Evolutionary conservation across 2,888 invertebrate genomes (phyloP), one percentile per base, ranked within the genome.

Genomic region (Megalurothrips usitatus): DNA sequence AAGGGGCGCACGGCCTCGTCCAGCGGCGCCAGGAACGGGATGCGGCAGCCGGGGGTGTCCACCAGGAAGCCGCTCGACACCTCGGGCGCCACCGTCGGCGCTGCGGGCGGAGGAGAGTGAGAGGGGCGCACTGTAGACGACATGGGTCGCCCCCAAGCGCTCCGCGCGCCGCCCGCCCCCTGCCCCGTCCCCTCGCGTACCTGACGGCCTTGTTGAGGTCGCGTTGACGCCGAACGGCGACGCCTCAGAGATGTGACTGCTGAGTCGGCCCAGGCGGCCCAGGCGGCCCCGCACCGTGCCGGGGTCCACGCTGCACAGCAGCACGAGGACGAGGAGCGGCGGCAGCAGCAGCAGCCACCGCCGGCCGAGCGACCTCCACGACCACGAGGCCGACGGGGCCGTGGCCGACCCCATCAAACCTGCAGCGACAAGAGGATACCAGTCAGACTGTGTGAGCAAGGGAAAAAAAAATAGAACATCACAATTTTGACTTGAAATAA

Each of bases 41-140:
- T 92, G 14, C 90, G 90, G 85, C 93, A 93, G 34, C 93, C 93
- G 82, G 89, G 87, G 12, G 91, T 92, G 85, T 90, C 89, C 80
- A 93, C 90, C 3, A 91, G 87, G 84, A 88, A 91, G 23, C 83
- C 84, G 79, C 43, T 28, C 6, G 49, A 79, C 52, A 52, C 47
- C 43, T 48, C 52, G 11, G 49, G 58, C 19, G 68, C 10, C 68
- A 23, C 68, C 26, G 68, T 11, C 23, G 68, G 26, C 68, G 1
- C 68, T 75, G 68, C 58, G 14, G n/a, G 0, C 19, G 14, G 58
- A 12, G 17, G 34, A 52, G 10, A 49, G 49, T 49, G 49, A 49
- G 49, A 49, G 10, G n/a, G 49, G 49, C 49, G 49, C 49, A 49
- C 49, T 11, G 49, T 9, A 19, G 52, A 19, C 52, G 1, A 9